These are phyloP conservation scores for Drosophila nigromelanica DNA, from an alignment of 1,140 invertebrate species.

Conservation along the genomic window DNA sequence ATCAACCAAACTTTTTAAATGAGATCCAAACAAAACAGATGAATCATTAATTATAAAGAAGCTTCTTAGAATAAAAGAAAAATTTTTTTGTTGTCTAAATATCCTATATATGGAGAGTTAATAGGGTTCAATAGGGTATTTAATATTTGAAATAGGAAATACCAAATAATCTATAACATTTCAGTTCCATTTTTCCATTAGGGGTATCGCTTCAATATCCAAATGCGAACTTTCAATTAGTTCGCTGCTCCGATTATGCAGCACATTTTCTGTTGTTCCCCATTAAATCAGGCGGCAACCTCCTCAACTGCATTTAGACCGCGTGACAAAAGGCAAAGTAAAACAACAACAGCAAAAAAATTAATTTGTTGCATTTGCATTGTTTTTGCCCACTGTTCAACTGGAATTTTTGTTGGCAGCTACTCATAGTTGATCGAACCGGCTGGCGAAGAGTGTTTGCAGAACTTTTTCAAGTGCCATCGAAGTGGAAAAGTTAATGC, in stretches of 20 bases:
- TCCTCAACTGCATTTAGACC: neutral
- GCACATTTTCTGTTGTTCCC: neutral
- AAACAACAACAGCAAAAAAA: neutral
- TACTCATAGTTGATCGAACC: constrained; percentile 69
- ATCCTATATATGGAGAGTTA: no score
- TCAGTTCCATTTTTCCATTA: no score
- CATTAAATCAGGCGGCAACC: neutral
- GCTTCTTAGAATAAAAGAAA: no score
- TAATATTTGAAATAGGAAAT: no score
- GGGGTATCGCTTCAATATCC: no score
- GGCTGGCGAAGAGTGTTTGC: constrained; percentile 54
- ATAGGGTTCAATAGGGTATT: no score
- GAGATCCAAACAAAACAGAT: no score
- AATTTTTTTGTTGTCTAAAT: no score
- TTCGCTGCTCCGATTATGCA: neutral
- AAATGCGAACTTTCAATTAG: no score
- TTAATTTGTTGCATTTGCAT: constrained; percentile 44
- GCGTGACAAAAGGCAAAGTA: neutral
- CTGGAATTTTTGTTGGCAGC: constrained; percentile 24
- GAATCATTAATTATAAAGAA: no score
- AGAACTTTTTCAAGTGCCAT: constrained; percentile 68
- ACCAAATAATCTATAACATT: no score
- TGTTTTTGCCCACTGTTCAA: constrained; percentile 16
- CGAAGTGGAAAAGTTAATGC: constrained; percentile 41
- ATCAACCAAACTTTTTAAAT: no score